Evolutionary conservation across 2,888 invertebrate genomes (phyloP), one percentile per base, ranked within the genome.

Genomic region (Scaptomyza caliginosa): DNA sequence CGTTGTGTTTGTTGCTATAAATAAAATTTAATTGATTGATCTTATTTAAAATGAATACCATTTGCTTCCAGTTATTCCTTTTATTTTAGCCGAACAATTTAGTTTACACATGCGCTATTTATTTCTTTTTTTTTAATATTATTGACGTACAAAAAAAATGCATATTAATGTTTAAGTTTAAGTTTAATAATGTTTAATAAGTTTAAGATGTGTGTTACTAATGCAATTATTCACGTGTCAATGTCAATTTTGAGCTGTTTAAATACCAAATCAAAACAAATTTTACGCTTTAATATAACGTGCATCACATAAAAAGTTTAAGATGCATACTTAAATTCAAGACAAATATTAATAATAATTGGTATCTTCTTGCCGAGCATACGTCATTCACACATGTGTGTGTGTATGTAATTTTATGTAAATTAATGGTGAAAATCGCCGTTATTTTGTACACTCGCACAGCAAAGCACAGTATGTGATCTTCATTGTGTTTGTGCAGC

Each of bases 371-470:
- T 1, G 34, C 8, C 3, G 34, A 34, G 8, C 17, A 19, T 28
- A n/a, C 8, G n/a, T n/a, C 13, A 13, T 13, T 13, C 6, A 23
- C 11, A 38, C 23, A 10, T 19, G 7, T 8, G 24, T 8, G 24
- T 43, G 46, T 7, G 16, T 38, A 19, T 36, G 19, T 26, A n/a
- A 11, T n/a, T 56, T 28, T 50, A 40, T 73, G 58, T 40, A 64
- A 72, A 74, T 69, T 72, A 58, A 38, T 56, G 51, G 55, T 59
- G 28, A 72, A 57, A 51, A 64, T 59, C 28, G 42, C 32, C 46
- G 59, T 58, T 78, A 86, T 79, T 67, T 75, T 54, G n/a, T 86
- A 71, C 64, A 64, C 21, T 19, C 36, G 38, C 39, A 72, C 38
- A 1, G 11, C 19, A 21, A 2, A 43, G 34, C 16, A 32, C 17